Base-by-base conservation (phyloP, 2,888 invertebrate genomes). In the Timema podura region DNA sequence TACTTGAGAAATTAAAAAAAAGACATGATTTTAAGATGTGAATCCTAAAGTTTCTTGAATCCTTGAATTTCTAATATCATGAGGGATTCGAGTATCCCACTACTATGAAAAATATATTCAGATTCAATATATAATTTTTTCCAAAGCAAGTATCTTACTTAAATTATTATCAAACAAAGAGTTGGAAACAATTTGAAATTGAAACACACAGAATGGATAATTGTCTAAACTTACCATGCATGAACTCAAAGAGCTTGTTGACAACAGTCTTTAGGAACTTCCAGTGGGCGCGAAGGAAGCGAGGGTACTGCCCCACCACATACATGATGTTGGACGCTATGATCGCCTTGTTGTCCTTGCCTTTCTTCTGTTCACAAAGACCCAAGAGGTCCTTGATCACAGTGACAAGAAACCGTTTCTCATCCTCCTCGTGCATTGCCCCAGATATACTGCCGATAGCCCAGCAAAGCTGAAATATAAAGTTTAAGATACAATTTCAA, bases 281-380 rank as follows among this genome's bases (percentile, higher is more conserved):
- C 99, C 99, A 99, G 82, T 99, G 99, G n/a, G 97, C 98, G 76
- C 97, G 87, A 73, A 99, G 85, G 84, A 99, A 99, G 72, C 98
- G 85, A 64, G 99, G 99, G 84, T 99, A 99, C 82, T 99, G 99
- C 5, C 99, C 99, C 68, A 99, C 99, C 72, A 99, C 98, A 83
- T 99, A 98, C 99, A 99, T 99, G 74, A 99, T 99, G 83, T 99
- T 99, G 75, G 98, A 98, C 15, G 99, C 99, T 79, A 99, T 98
- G 76, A 99, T 99, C 71, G 99, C 99, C 83, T 99, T 99, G 83
- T 99, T 99, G 84, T 99, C 98, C 85, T 99, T 99, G 68, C 97
- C 91, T 77, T 98, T 92, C 81, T 99, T 99, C 82, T 98, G 98
- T 81, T 98, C 97, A 83, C 99, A 99, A 67, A 99, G 84, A 0